Percentiles rank a stretch among this genome's conserved stretches.
phyloP scores from a whole-genome alignment of 2,797 vertebrate genomes.

The Hyperoplus immaculatus region DNA sequence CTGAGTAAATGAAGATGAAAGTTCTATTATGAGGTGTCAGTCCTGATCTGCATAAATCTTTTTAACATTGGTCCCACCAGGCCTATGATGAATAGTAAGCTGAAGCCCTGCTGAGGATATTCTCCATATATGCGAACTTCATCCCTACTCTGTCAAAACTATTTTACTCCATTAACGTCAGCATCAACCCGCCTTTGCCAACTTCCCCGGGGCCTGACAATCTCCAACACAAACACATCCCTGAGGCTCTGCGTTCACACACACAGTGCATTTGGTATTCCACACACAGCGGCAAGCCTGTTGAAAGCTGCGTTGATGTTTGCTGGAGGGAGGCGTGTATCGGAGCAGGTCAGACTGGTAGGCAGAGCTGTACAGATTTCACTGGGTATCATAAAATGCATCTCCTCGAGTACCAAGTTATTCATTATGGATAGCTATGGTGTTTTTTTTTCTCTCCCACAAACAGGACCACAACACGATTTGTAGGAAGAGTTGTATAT shows the following conservation, averaged over 20 bases:
- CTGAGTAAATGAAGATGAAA: background rate
- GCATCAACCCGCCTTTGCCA: background rate
- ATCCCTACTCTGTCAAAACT: constrained; percentile 23
- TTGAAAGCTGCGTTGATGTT: constrained; percentile 42
- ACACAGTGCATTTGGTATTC: constrained; percentile 56
- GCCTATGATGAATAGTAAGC: background rate
- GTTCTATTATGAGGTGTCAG: constrained; percentile 2
- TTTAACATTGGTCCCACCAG: background rate
- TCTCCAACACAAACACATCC: constrained; percentile 48
- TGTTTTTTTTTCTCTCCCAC: background rate
- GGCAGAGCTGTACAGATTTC: constrained; percentile 26
- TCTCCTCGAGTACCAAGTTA: constrained; percentile 1
- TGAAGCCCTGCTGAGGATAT: background rate
- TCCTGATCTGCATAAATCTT: background rate
- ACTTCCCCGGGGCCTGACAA: constrained; percentile 25
- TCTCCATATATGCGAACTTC: background rate
- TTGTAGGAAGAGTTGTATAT: background rate
- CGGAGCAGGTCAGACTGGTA: constrained; percentile 41
- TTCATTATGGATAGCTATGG: background rate
- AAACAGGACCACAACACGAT: constrained; percentile 5
- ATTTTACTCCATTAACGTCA: constrained; percentile 29
- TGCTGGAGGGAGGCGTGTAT: constrained; percentile 39
- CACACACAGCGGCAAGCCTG: constrained; percentile 40
- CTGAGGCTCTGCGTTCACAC: constrained; percentile 44
- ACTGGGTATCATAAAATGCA: constrained; percentile 23